Evolutionary conservation across 2,797 vertebrate genomes (phyloP).

Genomic region (Pelochelys cantorii): DNA sequence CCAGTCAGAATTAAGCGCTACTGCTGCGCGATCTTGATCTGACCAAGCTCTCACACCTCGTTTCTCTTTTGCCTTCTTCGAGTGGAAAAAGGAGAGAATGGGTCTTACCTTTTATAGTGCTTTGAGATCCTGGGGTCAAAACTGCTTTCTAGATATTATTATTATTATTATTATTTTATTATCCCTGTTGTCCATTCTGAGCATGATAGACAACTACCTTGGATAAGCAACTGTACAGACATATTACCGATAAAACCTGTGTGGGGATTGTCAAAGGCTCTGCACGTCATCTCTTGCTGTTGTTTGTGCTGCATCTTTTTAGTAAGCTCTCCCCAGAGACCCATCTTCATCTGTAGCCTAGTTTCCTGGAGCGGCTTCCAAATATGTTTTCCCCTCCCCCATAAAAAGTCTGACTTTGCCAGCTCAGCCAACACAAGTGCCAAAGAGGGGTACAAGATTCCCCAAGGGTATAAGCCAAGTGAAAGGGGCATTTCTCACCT

Average conservation of each 20-base stretch:
- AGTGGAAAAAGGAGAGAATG: constrained; percentile 9
- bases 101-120: neutral
- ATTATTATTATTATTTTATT: neutral
- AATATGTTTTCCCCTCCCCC: constrained; percentile 26
- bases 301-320: constrained; percentile 36
- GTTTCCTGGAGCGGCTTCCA: neutral
- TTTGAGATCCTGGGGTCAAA: neutral
- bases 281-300: constrained; percentile 9
- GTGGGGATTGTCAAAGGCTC: neutral
- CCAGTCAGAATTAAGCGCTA: neutral
- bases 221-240: neutral
- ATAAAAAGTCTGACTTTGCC: constrained; percentile 45
- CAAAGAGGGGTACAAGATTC: constrained; percentile 43
- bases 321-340: neutral
- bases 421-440: constrained; percentile 42
- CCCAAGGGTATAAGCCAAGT: constrained; percentile 22
- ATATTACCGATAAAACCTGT: constrained; percentile 8
- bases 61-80: constrained; percentile 28
- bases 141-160: neutral
- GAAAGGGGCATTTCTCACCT: constrained; percentile 63
- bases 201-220: neutral
- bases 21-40: neutral
- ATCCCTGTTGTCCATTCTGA: neutral
- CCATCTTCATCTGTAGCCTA: neutral
- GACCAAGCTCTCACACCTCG: neutral